Percentiles rank a stretch among this genome's conserved stretches.
Conservation (phyloP, 2,888 invertebrate species). For the Thysanoteuthis rhombus region DNA sequence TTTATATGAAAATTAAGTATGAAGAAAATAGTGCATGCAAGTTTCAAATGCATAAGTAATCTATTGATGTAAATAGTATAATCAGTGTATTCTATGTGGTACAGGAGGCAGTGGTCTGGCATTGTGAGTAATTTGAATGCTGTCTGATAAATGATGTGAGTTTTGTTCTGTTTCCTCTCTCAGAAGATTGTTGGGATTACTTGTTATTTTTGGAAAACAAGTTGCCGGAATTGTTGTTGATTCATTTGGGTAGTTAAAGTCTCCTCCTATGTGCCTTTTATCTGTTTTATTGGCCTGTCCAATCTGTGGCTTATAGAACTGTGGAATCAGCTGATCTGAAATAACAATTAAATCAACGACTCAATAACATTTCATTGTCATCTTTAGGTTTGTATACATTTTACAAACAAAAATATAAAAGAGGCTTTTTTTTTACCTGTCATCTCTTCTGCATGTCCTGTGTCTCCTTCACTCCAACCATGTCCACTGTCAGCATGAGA, state of each 20-base stretch:
- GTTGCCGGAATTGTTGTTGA: too few species aligned
- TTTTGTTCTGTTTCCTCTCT: not conserved
- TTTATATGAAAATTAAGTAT: not conserved
- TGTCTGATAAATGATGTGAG: not conserved
- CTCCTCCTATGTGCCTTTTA: too few species aligned
- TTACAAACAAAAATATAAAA: not conserved
- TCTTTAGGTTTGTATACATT: too few species aligned
- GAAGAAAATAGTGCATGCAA: not conserved
- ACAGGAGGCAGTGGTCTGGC: too few species aligned
- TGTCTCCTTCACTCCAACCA: too few species aligned
- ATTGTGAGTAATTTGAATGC: not conserved
- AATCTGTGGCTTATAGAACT: not conserved
- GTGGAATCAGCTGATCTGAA: not conserved
- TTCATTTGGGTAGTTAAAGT: too few species aligned
- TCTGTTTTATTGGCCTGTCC: too few species aligned
- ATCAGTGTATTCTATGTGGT: not conserved
- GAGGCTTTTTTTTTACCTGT: not conserved
- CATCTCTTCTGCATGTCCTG: too few species aligned
- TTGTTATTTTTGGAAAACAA: not conserved
- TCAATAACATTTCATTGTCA: not conserved
- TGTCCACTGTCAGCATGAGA: too few species aligned
- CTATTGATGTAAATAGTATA: not conserved
- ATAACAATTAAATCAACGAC: not conserved
- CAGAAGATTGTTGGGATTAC: not conserved
- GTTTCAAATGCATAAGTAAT: not conserved